Evolutionary conservation across 2,888 invertebrate species (phyloP), one percentile per base, ranked within the genome.

Genomic region (Epistrophe eligans): DNA sequence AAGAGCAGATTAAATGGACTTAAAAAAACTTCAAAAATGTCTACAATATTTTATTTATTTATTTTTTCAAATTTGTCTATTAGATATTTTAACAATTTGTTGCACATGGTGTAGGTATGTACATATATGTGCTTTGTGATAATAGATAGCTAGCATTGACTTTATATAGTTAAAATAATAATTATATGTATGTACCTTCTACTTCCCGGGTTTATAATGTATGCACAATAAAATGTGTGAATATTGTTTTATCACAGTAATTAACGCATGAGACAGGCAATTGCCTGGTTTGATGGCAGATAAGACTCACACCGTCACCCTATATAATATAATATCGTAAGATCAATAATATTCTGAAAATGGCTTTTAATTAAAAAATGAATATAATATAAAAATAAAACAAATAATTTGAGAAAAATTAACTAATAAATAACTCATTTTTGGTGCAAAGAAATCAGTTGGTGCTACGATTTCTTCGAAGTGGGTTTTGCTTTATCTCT

Each of bases 231-330:
- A 48, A 66, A 35, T 50, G 50, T 67, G 35, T 67, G 66, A 67
- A 67, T 35, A 67, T 55, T 19, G 0, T 70, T 74, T 81, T 77
- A 85, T 81, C 77, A 40, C 60, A 48, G 17, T 73, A 74, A 66
- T 79, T 77, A 77, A 73, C 57, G 57, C 74, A 71, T 64, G 52
- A 72, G 72, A 77, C 84, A 79, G 60, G 52, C 60, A 77, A 62
- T 15, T 19, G 28, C 3, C 77, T 57, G 73, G 70, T 10, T 40
- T 10, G 24, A 24, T 24, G 28, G 28, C 28, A 32, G 85, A 85
- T 85, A 85, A 85, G 77, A 35, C 17, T 50, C 45, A 45, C 35
- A 24, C 62, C 62, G 60, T 50, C 79, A 40, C 11, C 60, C 55
- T 24, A 24, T 24, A n/a, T n/a, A n/a, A n/a, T n/a, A n/a, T 24